phyloP scores from a whole-genome alignment of 1,140 invertebrate species.

The Zaprionus nigranus region DNA sequence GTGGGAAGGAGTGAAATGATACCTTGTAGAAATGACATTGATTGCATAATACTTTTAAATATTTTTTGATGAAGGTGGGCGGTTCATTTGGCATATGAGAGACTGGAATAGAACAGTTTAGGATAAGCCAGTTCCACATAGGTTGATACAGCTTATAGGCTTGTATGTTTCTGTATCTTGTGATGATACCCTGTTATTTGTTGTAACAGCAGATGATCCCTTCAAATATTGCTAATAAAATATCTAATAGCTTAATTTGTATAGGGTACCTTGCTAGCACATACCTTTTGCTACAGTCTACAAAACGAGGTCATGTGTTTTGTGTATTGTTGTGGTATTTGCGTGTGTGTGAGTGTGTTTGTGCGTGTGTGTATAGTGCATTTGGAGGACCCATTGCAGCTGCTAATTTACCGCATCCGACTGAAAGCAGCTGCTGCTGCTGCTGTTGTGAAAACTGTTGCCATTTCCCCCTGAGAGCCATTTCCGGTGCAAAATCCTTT shows the following conservation, averaged over 20 bases:
- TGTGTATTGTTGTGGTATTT: slow-evolving; percentile 28
- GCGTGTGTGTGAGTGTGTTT: background rate
- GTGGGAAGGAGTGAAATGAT: slow-evolving; percentile 21
- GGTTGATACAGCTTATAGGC: too few relatives aligned
- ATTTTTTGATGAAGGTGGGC: background rate
- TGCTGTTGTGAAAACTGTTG: slow-evolving; percentile 16
- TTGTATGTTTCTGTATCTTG: background rate
- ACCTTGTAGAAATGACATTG: background rate
- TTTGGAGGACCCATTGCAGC: slow-evolving; percentile 49
- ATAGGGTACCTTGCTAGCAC: slow-evolving; percentile 18
- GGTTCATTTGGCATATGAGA: too few relatives aligned
- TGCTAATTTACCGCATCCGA: slow-evolving; percentile 76
- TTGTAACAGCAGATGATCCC: too few relatives aligned
- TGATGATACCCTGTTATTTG: slow-evolving; percentile 4
- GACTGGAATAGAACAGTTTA: too few relatives aligned
- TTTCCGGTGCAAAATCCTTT: slow-evolving; percentile 50
- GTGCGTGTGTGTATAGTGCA: slow-evolving; percentile 18
- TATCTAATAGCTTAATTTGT: background rate
- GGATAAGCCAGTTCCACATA: too few relatives aligned
- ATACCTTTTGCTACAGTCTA: background rate
- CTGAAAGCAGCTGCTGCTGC: slow-evolving; percentile 47
- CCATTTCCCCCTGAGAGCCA: slow-evolving; percentile 53
- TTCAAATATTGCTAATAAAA: too few relatives aligned
- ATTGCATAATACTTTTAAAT: background rate
- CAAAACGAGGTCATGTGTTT: slow-evolving; percentile 42